Conservation (phyloP, 2,797 vertebrate genomes). For the Petrocephalus sullivani region DNA sequence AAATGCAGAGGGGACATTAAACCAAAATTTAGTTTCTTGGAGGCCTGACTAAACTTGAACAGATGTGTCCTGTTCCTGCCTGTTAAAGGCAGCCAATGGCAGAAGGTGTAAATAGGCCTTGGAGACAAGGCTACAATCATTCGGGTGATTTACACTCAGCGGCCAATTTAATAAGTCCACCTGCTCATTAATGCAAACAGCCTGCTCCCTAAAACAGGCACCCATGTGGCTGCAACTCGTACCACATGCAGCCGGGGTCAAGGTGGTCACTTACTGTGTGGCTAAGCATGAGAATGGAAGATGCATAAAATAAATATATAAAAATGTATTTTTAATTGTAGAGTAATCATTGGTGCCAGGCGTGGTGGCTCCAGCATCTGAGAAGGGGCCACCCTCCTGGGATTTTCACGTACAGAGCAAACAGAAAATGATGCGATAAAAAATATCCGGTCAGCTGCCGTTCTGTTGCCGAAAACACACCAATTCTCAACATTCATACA, state of each 20-base stretch:
- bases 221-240: not conserved
- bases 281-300: not conserved
- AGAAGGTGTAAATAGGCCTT: not conserved
- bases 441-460: too few relatives aligned
- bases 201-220: not conserved
- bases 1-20: not conserved
- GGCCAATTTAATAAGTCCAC: not conserved
- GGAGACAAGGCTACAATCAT: not conserved
- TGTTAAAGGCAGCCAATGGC: not conserved
- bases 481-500: not conserved
- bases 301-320: not conserved
- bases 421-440: too few relatives aligned
- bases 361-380: not conserved
- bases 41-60: not conserved
- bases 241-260: not conserved
- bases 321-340: not conserved
- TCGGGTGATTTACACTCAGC: not conserved
- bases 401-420: not conserved
- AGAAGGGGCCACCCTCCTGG: not conserved
- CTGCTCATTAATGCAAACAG: not conserved
- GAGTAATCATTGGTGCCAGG: not conserved
- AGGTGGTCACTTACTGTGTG: not conserved
- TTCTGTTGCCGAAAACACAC: not conserved
- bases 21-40: not conserved
- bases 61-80: not conserved